These are phyloP conservation scores for Scaptomyza polygonia DNA, from an alignment of 2,888 invertebrate species.

Conservation along the genomic window DNA sequence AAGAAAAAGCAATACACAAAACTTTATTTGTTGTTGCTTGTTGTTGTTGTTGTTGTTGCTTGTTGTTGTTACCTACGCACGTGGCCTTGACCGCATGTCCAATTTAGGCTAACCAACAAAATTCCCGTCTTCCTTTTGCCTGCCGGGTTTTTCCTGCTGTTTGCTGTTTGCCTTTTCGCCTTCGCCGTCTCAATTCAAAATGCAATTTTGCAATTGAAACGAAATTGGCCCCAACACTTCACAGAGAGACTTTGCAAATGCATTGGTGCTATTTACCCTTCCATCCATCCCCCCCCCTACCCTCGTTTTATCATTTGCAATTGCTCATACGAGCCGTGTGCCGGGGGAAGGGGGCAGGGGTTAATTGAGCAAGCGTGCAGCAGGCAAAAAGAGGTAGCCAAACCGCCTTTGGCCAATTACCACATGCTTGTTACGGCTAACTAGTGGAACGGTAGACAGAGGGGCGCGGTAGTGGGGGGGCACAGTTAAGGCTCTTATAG, in stretches of 20 bases:
- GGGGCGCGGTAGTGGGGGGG: too few species aligned
- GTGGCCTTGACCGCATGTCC: constrained; percentile 54
- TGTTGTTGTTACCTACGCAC: constrained; percentile 29
- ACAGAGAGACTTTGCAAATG: too few species aligned
- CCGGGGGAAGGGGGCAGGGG: too few species aligned
- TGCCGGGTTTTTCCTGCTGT: too few species aligned
- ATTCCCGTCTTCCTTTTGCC: too few species aligned
- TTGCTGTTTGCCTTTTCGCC: background rate
- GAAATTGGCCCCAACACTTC: constrained; percentile 48
- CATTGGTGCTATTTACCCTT: too few species aligned
- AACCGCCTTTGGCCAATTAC: constrained; percentile 39
- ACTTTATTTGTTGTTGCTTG: constrained; percentile 11
- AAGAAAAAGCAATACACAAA: background rate
- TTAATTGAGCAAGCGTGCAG: constrained; percentile 62
- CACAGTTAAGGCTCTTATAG: background rate
- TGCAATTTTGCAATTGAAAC: constrained; percentile 65
- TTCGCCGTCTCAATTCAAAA: constrained; percentile 33
- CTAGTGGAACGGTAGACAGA: background rate
- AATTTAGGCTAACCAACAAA: constrained; percentile 16
- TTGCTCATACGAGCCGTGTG: constrained; percentile 24
- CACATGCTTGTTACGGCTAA: constrained; percentile 4
- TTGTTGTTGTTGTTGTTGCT: too few species aligned
- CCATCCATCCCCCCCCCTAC: too few species aligned
- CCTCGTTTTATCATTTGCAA: background rate
- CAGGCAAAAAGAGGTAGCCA: constrained; percentile 5